Base-by-base conservation (phyloP, 2,888 invertebrate genomes). In the Xylota segnis region DNA sequence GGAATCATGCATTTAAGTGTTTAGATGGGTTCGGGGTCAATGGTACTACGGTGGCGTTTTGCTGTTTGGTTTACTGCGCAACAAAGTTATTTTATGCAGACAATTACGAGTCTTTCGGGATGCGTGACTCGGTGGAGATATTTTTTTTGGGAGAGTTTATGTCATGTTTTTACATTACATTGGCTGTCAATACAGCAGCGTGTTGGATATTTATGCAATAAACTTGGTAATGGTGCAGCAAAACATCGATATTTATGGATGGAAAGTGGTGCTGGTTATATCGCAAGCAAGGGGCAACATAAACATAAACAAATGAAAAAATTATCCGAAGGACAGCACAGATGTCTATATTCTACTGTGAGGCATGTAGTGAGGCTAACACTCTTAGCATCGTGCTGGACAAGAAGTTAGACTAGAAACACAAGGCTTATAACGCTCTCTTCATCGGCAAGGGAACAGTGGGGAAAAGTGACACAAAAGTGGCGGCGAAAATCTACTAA, bases 1-100 rank as follows among this genome's bases (percentile, higher is more conserved):
- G 52, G 71, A 81, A 75, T 37, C 58, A 9, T 75, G 50, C 56
- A 56, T 40, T n/a, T 71, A 76, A 65, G 54, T 56, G 61, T 14
- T 65, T 18, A 16, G 34, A 23, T 27, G 45, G 29, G 10, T n/a
- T 16, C 14, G 40, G 32, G 40, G 68, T 58, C 16, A 29, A n/a
- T 63, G 58, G 32, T 45, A 61, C n/a, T 43, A 61, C 34, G 74
- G 23, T 68, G 43, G 70, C 47, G 66, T 72, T 81, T 58, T 74
- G 40, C 50, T 68, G 14, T 74, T 9, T 65, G 29, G 45, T 72
- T 72, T 52, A 77, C 66, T 52, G 45, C 32, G 54, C 77, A 47
- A 83, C 83, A 77, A 83, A 71, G 52, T 54, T 66, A 34, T 32
- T 74, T 61, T 58, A 58, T 71, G 43, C 12, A 23, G 37, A 63